Evolutionary conservation across 92 coral and sea anemone species (phyloP).

Genomic region (Palythoa heliodiscus): DNA sequence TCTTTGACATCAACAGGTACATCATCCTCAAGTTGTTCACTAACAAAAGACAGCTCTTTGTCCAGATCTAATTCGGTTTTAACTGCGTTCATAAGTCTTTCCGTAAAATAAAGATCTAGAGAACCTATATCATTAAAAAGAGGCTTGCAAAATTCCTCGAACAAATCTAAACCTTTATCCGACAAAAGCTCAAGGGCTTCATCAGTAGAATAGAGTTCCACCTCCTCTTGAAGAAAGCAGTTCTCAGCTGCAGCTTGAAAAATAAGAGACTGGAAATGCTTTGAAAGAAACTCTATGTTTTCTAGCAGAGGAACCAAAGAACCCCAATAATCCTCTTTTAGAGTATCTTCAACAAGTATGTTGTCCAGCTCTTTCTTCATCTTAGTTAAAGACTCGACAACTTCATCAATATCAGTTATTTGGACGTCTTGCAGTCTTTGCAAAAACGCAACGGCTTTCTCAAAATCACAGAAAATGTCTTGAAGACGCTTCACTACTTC

Average conservation of each 20-base stretch:
- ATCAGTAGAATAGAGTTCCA: not conserved
- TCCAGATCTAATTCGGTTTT: constrained; percentile 34
- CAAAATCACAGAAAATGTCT: constrained; percentile 15
- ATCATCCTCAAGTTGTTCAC: constrained; percentile 5
- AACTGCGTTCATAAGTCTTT: constrained; percentile 14
- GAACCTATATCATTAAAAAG: constrained; percentile 17
- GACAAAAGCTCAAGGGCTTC: constrained; percentile 18
- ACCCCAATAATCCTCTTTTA: constrained; percentile 69
- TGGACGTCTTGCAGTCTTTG: constrained; percentile 1
- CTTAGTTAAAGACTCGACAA: constrained; percentile 39
- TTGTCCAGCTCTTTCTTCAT: constrained; percentile 21
- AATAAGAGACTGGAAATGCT: constrained; percentile 43
- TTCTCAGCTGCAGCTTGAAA: constrained; percentile 52
- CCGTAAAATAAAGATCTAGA: not conserved
- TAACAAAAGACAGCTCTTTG: constrained; percentile 46
- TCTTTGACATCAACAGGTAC: constrained; percentile 14
- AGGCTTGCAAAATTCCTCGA: constrained; percentile 13
- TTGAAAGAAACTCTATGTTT: constrained; percentile 37
- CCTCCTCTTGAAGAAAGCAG: not conserved
- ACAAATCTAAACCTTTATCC: not conserved
- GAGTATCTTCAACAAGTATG: constrained; percentile 45
- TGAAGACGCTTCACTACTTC: constrained; percentile 40
- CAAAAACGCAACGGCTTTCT: constrained; percentile 45
- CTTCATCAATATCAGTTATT: not conserved
- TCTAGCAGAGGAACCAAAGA: constrained; percentile 43